phyloP scores from a whole-genome alignment of 2,113 vertebrate species.

The Neoarius graeffei region DNA sequence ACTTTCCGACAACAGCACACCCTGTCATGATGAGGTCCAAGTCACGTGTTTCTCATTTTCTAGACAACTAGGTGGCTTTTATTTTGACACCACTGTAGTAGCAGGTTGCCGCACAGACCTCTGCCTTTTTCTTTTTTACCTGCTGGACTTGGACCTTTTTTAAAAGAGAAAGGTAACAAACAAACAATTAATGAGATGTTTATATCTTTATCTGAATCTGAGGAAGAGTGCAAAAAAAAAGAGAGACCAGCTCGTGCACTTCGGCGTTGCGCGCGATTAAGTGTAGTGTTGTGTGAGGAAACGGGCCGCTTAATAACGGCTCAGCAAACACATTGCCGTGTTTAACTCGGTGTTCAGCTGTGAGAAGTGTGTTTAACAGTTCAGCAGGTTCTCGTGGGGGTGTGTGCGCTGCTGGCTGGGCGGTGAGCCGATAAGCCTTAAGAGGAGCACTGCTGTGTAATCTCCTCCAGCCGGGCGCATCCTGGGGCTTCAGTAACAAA shows the following conservation, averaged over 20 bases:
- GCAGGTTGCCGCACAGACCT: slow-evolving; percentile 28
- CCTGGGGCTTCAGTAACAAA: neutral
- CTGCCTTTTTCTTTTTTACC: slow-evolving; percentile 52
- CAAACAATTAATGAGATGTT: neutral
- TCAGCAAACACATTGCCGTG: too few relatives aligned
- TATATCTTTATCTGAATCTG: neutral
- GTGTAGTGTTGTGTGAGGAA: too few relatives aligned
- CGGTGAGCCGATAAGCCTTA: neutral
- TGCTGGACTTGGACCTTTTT: slow-evolving; percentile 45
- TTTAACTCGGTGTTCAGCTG: too few relatives aligned
- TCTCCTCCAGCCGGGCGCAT: neutral
- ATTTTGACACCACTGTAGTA: slow-evolving; percentile 35
- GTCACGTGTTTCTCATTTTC: too few relatives aligned
- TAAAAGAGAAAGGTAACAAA: slow-evolving; percentile 61
- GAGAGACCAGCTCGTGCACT: neutral
- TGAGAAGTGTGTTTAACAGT: too few relatives aligned
- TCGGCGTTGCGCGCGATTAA: neutral
- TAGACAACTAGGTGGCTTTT: slow-evolving; percentile 26
- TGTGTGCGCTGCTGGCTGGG: neutral
- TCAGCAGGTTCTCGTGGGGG: neutral
- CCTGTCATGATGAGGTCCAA: neutral
- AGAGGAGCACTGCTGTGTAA: neutral
- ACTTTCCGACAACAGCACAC: neutral
- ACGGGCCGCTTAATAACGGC: too few relatives aligned
- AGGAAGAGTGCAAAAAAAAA: neutral